These are phyloP conservation scores for Scaptodrosophila latifasciaeformis DNA, from an alignment of 2,888 invertebrate species.

Conservation along the genomic window DNA sequence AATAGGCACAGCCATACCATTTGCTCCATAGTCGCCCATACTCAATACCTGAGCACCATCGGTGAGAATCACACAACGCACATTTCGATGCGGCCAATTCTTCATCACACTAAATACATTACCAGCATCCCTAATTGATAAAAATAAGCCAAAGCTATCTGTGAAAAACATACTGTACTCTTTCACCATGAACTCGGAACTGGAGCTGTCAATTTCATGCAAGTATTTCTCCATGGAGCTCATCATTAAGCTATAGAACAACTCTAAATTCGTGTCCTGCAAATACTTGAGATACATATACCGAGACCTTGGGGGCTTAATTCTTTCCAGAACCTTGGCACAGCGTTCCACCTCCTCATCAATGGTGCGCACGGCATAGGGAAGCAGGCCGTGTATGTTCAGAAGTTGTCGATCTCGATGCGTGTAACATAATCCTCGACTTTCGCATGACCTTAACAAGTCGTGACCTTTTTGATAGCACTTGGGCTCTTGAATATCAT, in stretches of 20 bases:
- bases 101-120: conserved; percentile 32
- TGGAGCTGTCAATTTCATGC: conserved; percentile 3
- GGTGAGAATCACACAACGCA: conserved; percentile 38
- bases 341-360: conserved; percentile 29
- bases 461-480: conserved; percentile 6
- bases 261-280: conserved; percentile 4
- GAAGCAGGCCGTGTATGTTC: conserved; percentile 37
- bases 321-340: not conserved
- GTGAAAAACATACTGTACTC: not conserved
- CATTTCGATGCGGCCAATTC: conserved; percentile 37
- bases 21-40: conserved; percentile 35
- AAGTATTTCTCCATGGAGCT: conserved; percentile 26
- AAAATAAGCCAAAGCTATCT: conserved; percentile 13
- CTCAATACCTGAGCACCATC: conserved; percentile 29
- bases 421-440: conserved; percentile 28
- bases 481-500: not conserved
- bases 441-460: not conserved
- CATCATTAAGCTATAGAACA: conserved; percentile 36
- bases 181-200: not conserved
- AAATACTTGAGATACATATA: conserved; percentile 22
- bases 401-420: conserved; percentile 39
- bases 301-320: not conserved
- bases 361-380: conserved; percentile 13
- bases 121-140: conserved; percentile 43
- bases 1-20: conserved; percentile 15